Percentiles rank a stretch among this genome's conserved stretches.
These are phyloP conservation scores for Lasaia peninsularis DNA, from an alignment of 1,140 invertebrate species.

Conservation along the genomic window DNA sequence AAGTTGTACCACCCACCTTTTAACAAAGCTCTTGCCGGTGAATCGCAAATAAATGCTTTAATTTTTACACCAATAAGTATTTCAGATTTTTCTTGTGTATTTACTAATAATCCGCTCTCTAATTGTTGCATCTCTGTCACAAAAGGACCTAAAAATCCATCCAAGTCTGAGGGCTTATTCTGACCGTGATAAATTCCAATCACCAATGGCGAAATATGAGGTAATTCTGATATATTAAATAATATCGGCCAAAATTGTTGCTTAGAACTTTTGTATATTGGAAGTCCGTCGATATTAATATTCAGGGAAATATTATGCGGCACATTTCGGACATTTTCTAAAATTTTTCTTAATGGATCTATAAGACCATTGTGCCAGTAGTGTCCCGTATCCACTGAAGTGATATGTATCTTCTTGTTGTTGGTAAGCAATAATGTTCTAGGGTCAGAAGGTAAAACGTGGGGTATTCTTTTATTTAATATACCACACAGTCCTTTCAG, in stretches of 20 bases:
- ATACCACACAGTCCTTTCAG: too few species aligned
- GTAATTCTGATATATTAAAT: too few species aligned
- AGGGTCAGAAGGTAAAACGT: too few species aligned
- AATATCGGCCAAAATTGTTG: slow-evolving; percentile 1
- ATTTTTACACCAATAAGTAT: slow-evolving; percentile 7
- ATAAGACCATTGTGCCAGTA: not conserved
- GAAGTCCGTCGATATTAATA: not conserved
- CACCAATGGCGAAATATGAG: not conserved
- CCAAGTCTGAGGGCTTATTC: slow-evolving; percentile 7
- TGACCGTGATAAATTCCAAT: slow-evolving; percentile 3
- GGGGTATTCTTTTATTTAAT: not conserved
- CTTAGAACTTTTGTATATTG: not conserved
- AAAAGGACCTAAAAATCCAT: slow-evolving; percentile 1
- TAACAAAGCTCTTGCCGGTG: slow-evolving; percentile 1
- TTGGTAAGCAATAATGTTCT: not conserved
- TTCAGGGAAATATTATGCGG: not conserved
- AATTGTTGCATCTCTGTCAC: slow-evolving; percentile 7
- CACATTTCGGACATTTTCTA: not conserved
- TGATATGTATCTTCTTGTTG: not conserved
- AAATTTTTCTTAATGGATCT: not conserved
- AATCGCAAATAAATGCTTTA: too few species aligned
- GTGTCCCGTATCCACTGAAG: not conserved
- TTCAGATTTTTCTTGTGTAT: not conserved
- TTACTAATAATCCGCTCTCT: not conserved
- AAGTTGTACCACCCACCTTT: slow-evolving; percentile 8